Evolutionary conservation across 2,888 invertebrate genomes (phyloP).

Genomic region (Eupithecia dodoneata): DNA sequence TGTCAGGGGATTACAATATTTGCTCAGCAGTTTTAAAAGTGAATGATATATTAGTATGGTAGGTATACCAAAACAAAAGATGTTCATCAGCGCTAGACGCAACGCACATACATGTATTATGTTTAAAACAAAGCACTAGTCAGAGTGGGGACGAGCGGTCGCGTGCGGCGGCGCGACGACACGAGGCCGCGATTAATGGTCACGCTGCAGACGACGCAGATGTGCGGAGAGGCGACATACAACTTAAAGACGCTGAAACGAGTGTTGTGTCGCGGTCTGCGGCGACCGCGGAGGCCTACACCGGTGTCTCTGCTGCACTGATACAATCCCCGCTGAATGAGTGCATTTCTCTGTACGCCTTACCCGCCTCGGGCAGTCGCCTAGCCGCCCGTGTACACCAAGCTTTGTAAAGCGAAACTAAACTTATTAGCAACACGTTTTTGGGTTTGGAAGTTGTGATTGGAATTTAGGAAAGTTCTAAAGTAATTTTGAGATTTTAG

Average conservation of each 20-base stretch:
- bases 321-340: not conserved
- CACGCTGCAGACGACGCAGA: conserved; percentile 53
- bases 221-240: conserved; percentile 59
- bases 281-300: not conserved
- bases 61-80: not conserved
- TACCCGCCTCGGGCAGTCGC: not conserved
- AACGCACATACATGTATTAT: not conserved
- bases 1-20: conserved; percentile 5
- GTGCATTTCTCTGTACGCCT: conserved; percentile 6
- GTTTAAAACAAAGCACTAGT: not conserved
- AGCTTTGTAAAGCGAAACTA: conserved; percentile 40
- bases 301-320: not conserved
- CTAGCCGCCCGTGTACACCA: conserved; percentile 19
- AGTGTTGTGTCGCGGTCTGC: conserved; percentile 18
- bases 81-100: not conserved
- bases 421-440: conserved; percentile 46
- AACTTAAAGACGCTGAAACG: conserved; percentile 54
- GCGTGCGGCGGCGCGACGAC: conserved; percentile 19
- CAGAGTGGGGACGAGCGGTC: conserved; percentile 34
- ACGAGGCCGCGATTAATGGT: conserved; percentile 39
- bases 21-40: not conserved
- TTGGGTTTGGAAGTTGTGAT: conserved; percentile 43
- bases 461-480: conserved; percentile 41
- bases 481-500: conserved; percentile 43
- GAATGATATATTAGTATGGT: not conserved